These are phyloP conservation scores for Rhynchopsitta pachyrhyncha DNA, from an alignment of 2,113 vertebrate genomes.

Conservation along the genomic window DNA sequence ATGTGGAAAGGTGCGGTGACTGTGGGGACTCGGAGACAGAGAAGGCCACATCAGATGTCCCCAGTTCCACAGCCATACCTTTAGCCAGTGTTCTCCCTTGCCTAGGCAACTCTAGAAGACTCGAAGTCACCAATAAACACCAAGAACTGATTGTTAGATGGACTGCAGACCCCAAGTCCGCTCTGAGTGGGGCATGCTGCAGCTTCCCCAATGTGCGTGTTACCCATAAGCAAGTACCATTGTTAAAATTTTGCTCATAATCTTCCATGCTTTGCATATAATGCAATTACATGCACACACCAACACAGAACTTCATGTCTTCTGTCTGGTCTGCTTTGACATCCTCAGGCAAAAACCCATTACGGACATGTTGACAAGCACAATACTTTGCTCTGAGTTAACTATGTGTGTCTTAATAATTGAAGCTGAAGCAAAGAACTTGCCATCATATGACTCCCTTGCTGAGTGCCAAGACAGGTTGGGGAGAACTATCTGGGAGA, in stretches of 20 bases:
- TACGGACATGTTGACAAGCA: not conserved
- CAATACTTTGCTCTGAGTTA: not conserved
- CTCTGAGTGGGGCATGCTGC: not conserved
- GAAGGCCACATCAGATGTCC: not conserved
- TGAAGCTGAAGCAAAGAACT: not conserved
- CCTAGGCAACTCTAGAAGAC: not conserved
- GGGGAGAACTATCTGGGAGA: not conserved
- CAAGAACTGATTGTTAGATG: rapidly evolving
- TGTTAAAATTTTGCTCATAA: not conserved
- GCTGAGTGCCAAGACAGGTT: not conserved
- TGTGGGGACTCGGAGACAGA: not conserved
- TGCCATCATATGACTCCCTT: not conserved
- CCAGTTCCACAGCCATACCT: not conserved
- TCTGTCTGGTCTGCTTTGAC: not conserved
- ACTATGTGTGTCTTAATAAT: not conserved
- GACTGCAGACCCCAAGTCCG: not conserved
- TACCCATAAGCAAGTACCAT: not conserved
- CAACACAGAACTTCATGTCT: not conserved
- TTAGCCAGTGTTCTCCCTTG: not conserved
- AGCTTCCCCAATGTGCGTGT: not conserved
- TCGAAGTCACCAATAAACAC: not conserved
- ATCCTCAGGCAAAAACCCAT: not conserved
- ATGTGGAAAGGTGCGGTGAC: not conserved
- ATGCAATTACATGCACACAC: rapidly evolving
- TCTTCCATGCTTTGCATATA: not conserved